Conservation (phyloP, 1,140 invertebrate genomes). For the Procambarus virginalis region DNA sequence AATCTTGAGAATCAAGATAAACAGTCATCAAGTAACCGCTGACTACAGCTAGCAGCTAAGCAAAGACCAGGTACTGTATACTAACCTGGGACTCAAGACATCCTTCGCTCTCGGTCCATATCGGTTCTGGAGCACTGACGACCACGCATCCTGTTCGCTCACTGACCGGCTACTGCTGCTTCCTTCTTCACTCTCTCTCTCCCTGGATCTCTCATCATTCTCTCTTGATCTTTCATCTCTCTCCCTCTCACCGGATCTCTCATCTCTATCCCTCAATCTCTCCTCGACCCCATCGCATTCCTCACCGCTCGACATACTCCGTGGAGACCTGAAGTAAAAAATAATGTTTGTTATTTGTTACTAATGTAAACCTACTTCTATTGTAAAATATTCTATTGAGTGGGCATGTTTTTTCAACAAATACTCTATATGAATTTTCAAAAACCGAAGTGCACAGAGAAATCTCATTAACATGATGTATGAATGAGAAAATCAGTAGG, state of each 20-base stretch:
- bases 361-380: too few relatives aligned
- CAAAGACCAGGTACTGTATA: background rate
- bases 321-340: background rate
- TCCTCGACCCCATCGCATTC: background rate
- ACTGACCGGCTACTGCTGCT: background rate
- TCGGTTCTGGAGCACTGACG: slow-evolving; percentile 36
- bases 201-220: background rate
- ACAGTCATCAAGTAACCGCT: too few relatives aligned
- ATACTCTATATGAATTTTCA: too few relatives aligned
- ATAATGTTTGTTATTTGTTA: too few relatives aligned
- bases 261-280: background rate
- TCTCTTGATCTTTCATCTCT: background rate
- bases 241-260: background rate
- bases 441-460: too few relatives aligned
- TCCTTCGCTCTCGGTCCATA: slow-evolving; percentile 34
- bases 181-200: background rate
- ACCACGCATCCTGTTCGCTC: slow-evolving; percentile 42
- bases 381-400: too few relatives aligned
- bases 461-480: too few relatives aligned
- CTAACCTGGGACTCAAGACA: slow-evolving; percentile 31
- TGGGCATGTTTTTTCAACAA: too few relatives aligned
- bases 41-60: too few relatives aligned
- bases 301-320: background rate
- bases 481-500: too few relatives aligned
- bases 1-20: too few relatives aligned